A percentile compares a stretch with the other conserved stretches of the same genome.
Conservation (phyloP, 2,797 vertebrate species). For the Syngnathus rostellatus region DNA sequence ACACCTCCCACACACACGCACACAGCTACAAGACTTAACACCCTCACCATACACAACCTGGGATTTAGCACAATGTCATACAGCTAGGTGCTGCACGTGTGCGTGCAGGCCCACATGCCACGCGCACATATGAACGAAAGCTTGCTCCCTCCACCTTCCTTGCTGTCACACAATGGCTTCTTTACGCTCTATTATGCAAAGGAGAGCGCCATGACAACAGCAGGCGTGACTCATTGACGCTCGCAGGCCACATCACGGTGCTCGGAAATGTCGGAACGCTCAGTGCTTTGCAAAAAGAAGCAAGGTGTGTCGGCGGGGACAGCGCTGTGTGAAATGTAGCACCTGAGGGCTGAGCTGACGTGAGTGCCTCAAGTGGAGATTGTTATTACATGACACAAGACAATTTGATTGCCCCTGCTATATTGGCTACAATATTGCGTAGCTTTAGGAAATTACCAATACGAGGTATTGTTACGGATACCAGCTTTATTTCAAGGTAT, state of each 20-base stretch:
- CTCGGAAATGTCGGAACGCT: constrained; percentile 30
- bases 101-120: neutral
- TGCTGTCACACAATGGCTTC: neutral
- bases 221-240: constrained; percentile 51
- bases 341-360: constrained; percentile 19
- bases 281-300: constrained; percentile 11
- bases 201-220: constrained; percentile 38
- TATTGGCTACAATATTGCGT: too few species aligned
- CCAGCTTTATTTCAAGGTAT: too few species aligned
- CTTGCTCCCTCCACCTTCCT: neutral
- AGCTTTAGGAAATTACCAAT: too few species aligned
- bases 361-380: constrained; percentile 1
- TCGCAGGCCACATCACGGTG: constrained; percentile 39
- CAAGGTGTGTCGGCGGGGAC: constrained; percentile 24
- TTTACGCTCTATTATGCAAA: constrained; percentile 12
- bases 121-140: neutral
- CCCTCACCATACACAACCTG: constrained; percentile 26
- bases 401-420: too few species aligned
- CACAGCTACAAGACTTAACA: constrained; percentile 21
- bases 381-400: neutral
- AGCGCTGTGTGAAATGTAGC: constrained; percentile 24
- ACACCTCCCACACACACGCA: constrained; percentile 39
- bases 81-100: constrained; percentile 18
- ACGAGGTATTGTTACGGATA: neutral
- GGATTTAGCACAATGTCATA: constrained; percentile 19